Percentiles rank a stretch among this genome's conserved stretches.
These are phyloP conservation scores for Lycaena phlaeas DNA, from an alignment of 2,888 invertebrate species.

Conservation along the genomic window DNA sequence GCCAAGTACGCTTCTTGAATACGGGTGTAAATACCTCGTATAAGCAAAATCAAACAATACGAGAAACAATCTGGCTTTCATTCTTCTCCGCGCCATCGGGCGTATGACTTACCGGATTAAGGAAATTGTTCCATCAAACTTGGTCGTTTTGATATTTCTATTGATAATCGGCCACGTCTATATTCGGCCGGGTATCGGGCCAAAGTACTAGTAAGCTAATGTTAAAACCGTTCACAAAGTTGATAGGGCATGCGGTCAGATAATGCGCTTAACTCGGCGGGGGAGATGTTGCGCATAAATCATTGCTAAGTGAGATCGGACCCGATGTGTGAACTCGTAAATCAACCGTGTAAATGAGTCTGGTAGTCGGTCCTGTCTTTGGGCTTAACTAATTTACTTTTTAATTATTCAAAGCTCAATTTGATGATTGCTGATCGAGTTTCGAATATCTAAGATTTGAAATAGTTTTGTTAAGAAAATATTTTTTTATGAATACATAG, in stretches of 20 bases:
- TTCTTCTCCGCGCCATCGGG: too few relatives aligned
- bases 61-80: too few relatives aligned
- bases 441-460: too few relatives aligned
- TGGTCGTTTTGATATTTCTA: not conserved
- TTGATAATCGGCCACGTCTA: too few relatives aligned
- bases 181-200: too few relatives aligned
- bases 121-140: not conserved
- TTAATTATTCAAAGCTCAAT: slow-evolving; percentile 1
- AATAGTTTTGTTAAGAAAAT: too few relatives aligned
- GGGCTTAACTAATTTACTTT: slow-evolving; percentile 20
- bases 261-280: slow-evolving; percentile 63
- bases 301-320: slow-evolving; percentile 68
- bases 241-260: slow-evolving; percentile 58
- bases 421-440: not conserved
- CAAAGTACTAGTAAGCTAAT: slow-evolving; percentile 21
- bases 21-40: too few relatives aligned
- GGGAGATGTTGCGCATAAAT: slow-evolving; percentile 65
- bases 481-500: too few relatives aligned
- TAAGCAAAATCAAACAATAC: too few relatives aligned
- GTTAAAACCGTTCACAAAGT: slow-evolving; percentile 49
- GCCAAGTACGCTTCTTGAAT: too few relatives aligned
- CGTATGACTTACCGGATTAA: slow-evolving; percentile 1
- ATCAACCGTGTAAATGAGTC: slow-evolving; percentile 65
- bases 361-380: slow-evolving; percentile 49
- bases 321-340: slow-evolving; percentile 68